phyloP scores from a whole-genome alignment of 2,888 invertebrate genomes.

The Baccha elongata region DNA sequence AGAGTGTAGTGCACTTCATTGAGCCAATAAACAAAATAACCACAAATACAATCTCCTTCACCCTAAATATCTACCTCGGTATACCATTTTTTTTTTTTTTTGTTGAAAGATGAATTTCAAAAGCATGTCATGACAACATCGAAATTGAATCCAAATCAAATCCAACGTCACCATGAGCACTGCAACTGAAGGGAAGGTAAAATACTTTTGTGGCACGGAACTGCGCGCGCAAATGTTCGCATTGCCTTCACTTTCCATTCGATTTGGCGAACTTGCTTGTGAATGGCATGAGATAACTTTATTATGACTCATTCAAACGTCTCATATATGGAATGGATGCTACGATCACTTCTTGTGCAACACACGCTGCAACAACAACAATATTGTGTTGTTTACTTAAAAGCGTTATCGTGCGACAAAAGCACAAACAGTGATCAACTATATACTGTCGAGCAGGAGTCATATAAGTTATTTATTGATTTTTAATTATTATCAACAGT shows the following conservation, averaged over 20 bases:
- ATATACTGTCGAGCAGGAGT: slow-evolving; percentile 19
- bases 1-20: slow-evolving; percentile 53
- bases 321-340: slow-evolving; percentile 18
- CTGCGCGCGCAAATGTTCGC: slow-evolving; percentile 27
- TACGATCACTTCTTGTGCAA: slow-evolving; percentile 59
- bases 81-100: slow-evolving; percentile 13
- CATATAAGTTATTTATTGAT: slow-evolving; percentile 62
- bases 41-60: slow-evolving; percentile 55
- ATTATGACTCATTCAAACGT: slow-evolving; percentile 30
- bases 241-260: slow-evolving; percentile 60
- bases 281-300: slow-evolving; percentile 29
- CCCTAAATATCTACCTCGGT: slow-evolving; percentile 16
- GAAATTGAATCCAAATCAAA: slow-evolving; percentile 28
- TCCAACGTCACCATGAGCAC: slow-evolving; percentile 19
- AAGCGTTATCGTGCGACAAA: slow-evolving; percentile 35
- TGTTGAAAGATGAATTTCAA: slow-evolving; percentile 47
- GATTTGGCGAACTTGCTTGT: slow-evolving; percentile 19
- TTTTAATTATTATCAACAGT: slow-evolving; percentile 60
- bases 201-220: slow-evolving; percentile 35
- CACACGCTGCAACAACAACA: slow-evolving; percentile 12
- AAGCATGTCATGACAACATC: slow-evolving; percentile 31
- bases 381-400: slow-evolving; percentile 23
- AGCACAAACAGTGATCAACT: slow-evolving; percentile 6
- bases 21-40: slow-evolving; percentile 64
- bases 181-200: slow-evolving; percentile 43